Evolutionary conservation across 2,797 vertebrate genomes (phyloP).

Genomic region (Schizopygopsis pylzovi): DNA sequence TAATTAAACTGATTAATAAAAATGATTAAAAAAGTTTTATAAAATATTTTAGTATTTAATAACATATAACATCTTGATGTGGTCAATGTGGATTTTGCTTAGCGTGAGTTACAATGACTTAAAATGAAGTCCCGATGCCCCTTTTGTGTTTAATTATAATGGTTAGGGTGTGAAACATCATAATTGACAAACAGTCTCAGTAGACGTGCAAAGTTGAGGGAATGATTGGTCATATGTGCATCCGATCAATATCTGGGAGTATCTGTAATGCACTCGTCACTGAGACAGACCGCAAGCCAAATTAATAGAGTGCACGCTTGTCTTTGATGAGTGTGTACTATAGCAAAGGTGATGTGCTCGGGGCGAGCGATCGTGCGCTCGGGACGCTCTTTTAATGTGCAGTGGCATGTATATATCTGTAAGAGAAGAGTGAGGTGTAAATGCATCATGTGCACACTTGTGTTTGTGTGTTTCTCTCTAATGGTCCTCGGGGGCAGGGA

Average conservation of each 20-base stretch:
- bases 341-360: constrained; percentile 5
- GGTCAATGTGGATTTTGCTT: background rate
- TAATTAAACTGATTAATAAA: background rate
- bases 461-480: constrained; percentile 72
- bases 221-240: constrained; percentile 34
- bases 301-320: constrained; percentile 11
- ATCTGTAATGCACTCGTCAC: constrained; percentile 53
- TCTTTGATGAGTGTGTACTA: constrained; percentile 16
- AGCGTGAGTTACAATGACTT: background rate
- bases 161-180: constrained; percentile 1
- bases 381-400: constrained; percentile 35
- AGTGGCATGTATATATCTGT: constrained; percentile 45
- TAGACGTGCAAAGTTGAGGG: constrained; percentile 7
- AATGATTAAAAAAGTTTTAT: too few relatives aligned
- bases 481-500: constrained; percentile 93
- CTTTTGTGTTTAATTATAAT: constrained; percentile 8
- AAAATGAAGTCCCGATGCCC: background rate
- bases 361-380: constrained; percentile 42
- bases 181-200: constrained; percentile 26
- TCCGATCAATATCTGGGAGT: constrained; percentile 50
- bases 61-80: background rate
- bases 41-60: too few relatives aligned
- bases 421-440: constrained; percentile 47
- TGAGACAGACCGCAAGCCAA: background rate
- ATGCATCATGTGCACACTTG: constrained; percentile 21